Evolutionary conservation across 2,113 vertebrate genomes (phyloP), one percentile per base, ranked within the genome.

Genomic region (Galbula dea): DNA sequence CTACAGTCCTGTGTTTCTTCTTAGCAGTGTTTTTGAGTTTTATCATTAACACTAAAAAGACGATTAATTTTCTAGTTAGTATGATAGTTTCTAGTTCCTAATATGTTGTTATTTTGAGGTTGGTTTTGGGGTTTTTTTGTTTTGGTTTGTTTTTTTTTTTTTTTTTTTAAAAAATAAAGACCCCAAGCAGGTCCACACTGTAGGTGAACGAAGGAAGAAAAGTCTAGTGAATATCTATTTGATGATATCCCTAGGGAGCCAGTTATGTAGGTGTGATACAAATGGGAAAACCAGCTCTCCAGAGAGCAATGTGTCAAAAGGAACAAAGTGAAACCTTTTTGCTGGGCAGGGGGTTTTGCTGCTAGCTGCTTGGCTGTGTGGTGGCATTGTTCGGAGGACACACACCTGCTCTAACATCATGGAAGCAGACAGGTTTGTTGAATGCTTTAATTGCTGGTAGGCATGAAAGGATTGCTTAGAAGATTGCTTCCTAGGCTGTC

Each of bases 391-490:
- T 94, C 0, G 0, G 54, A n/a, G 58, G 71, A 79, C 67, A 29
- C 30, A 71, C 82, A 79, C 78, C 89, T 91, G 81, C 78, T 85
- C 54, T 20, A 68, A 61, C n/a, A 6, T 81, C 86, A 78, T 92
- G 34, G 39, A 79, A 94, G 71, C 89, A 85, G 66, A 23, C 66
- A 81, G 87, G 69, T 71, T 79, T 95, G 78, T 89, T 89, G 87
- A 91, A 79, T 79, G 82, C 82, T 94, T 62, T 95, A 91, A 95
- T 95, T 96, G 94, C 89, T 89, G 74, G 71, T 83, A 89, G 96
- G 91, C 85, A 96, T 95, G 94, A 95, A 95, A 96, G 93, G 93
- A 76, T 95, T 83, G 82, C 87, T 91, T 87, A 48, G 89, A 94
- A 94, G 84, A 96, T 96, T 94, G 84, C 93, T 94, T 95, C 94